These are phyloP conservation scores for Pseudomyrmex dendroicus DNA, from an alignment of 1,140 invertebrate genomes.

Conservation along the genomic window DNA sequence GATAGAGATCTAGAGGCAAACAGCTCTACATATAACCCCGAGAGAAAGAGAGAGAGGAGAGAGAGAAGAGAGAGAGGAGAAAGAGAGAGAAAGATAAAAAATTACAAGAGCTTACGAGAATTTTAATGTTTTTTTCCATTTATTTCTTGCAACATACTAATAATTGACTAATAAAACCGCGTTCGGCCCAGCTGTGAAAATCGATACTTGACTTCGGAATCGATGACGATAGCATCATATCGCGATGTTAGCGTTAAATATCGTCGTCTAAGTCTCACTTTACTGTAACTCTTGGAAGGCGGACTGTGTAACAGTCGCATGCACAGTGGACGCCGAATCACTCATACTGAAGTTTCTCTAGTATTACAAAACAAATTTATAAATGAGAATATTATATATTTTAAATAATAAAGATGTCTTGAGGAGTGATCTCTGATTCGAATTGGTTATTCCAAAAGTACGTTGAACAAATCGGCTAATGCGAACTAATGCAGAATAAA, in stretches of 20 bases:
- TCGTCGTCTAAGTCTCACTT: slow-evolving; percentile 12
- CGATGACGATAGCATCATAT: slow-evolving; percentile 5
- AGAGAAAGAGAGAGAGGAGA: not conserved
- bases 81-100: not conserved
- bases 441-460: no score
- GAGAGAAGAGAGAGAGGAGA: slow-evolving; percentile 8
- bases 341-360: no score
- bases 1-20: slow-evolving; percentile 42
- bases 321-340: no score
- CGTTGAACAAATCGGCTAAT: no score
- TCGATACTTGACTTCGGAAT: slow-evolving; percentile 12
- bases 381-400: no score
- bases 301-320: no score
- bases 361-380: no score
- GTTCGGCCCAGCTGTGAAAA: slow-evolving; percentile 2
- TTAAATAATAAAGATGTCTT: no score
- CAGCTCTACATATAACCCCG: not conserved
- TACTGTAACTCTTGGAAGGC: slow-evolving; percentile 5
- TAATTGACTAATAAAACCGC: slow-evolving; percentile 36
- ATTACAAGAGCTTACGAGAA: not conserved
- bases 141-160: slow-evolving; percentile 40
- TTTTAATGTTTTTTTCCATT: not conserved
- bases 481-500: no score
- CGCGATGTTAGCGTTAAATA: slow-evolving; percentile 28
- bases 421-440: no score